Conservation (phyloP, 2,113 vertebrate genomes). For the Hippolais icterina region DNA sequence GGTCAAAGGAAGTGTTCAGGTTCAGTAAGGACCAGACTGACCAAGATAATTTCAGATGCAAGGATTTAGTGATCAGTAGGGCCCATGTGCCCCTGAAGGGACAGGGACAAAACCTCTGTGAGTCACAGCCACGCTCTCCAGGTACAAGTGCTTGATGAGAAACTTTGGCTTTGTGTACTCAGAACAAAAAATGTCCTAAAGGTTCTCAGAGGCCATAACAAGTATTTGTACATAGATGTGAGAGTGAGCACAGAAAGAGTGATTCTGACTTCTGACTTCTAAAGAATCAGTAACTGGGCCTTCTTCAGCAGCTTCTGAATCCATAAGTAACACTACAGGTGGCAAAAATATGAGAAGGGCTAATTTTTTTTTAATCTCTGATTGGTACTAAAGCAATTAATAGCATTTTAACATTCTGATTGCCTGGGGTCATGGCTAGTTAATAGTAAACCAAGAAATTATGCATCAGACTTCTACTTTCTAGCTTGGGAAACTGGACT, state of each 20-base stretch:
- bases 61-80: not conserved
- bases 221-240: accelerated
- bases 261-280: not conserved
- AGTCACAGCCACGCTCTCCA: not conserved
- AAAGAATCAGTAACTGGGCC: not conserved
- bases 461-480: not conserved
- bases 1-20: not conserved
- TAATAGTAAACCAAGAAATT: slow-evolving; percentile 12
- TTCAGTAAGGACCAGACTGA: not conserved
- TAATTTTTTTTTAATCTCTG: not conserved
- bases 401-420: not conserved
- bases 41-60: not conserved
- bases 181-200: not conserved
- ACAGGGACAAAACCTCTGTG: not conserved
- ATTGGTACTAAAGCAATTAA: not conserved
- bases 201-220: not conserved
- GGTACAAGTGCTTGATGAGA: not conserved
- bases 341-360: not conserved
- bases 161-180: not conserved
- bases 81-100: not conserved
- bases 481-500: not conserved
- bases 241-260: not conserved
- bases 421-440: not conserved
- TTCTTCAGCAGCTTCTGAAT: not conserved
- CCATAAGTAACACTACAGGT: not conserved